Evolutionary conservation across 2,888 invertebrate genomes (phyloP).

Genomic region (Entomobrya multifasciata): DNA sequence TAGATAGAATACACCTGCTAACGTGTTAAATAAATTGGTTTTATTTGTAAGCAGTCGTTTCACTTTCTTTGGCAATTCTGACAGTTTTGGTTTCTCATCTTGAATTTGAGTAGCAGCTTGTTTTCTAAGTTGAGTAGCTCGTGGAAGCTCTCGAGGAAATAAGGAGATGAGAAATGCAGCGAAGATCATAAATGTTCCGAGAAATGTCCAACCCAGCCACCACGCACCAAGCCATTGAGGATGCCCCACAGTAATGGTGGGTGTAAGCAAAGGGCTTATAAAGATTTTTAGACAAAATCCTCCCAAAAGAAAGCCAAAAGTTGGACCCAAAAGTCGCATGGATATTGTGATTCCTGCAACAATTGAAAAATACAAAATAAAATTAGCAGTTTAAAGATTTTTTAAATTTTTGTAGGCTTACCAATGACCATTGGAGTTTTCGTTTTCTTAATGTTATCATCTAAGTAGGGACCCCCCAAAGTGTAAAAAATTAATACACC

Average conservation of each 20-base stretch:
- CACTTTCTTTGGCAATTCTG: conserved; percentile 84
- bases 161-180: conserved; percentile 85
- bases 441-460: conserved; percentile 87
- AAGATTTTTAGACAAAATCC: conserved; percentile 83
- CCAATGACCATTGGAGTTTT: conserved; percentile 85
- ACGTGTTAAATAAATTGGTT: conserved; percentile 86
- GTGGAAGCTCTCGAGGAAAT: conserved; percentile 85
- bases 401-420: conserved; percentile 80
- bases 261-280: conserved; percentile 85
- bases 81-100: no score
- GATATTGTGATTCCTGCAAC: conserved; percentile 83
- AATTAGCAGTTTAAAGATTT: no score
- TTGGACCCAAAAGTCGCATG: conserved; percentile 85
- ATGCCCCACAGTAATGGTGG: conserved; percentile 84
- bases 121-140: conserved; percentile 80
- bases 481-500: conserved; percentile 86
- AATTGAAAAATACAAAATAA: not conserved
- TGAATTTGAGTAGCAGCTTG: conserved; percentile 75
- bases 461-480: conserved; percentile 86
- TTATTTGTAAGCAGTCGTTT: conserved; percentile 85
- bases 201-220: conserved; percentile 81
- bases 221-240: conserved; percentile 82
- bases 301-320: conserved; percentile 85
- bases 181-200: conserved; percentile 84
- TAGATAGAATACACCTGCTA: conserved; percentile 86